Evolutionary conservation across 2,113 vertebrate species (phyloP), one percentile per base, ranked within the genome.

Genomic region (Excalfactoria chinensis): DNA sequence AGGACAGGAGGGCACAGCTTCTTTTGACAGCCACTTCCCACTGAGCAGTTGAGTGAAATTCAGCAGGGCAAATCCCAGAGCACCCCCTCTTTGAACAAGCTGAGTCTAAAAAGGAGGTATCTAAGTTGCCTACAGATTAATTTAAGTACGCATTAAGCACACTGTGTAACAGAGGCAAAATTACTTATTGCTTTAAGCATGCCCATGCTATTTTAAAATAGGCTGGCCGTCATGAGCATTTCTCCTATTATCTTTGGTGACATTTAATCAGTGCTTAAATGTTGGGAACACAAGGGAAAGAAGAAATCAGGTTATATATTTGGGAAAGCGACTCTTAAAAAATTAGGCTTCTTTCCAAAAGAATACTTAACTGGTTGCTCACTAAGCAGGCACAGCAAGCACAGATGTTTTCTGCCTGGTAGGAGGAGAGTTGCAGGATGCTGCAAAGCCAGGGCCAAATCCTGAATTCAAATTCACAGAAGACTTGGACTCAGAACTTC

Each of bases 201-300:
- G 90, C 95, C 93, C 93, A 94, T 90, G 93, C 93, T 95, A 94
- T 93, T 95, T 96, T 95, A 95, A 95, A 96, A 95, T 93, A 95
- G 93, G 60, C 88, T 89, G 95, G 95, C 90, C 90, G 79, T 95
- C 92, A 91, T 95, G 90, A 94, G 79, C 95, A 91, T 94, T 95
- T 93, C 95, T 95, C 88, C 93, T 95, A 95, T 96, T 96, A 95
- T 95, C 95, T 95, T 94, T 88, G 93, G 95, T 95, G 95, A 96
- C 95, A 96, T 95, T 95, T 95, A 96, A 95, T 94, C 89, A 95
- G 89, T 93, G 91, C 75, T 89, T 95, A 96, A 94, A 89, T 91
- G 84, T 91, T 92, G 82, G 85, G 87, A 92, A 93, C 93, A 95
- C 89, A 86, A 86, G 93, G 93, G 88, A 96, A 95, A 94, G 87